Conservation (phyloP, 2,113 vertebrate genomes). For the Parus major region DNA sequence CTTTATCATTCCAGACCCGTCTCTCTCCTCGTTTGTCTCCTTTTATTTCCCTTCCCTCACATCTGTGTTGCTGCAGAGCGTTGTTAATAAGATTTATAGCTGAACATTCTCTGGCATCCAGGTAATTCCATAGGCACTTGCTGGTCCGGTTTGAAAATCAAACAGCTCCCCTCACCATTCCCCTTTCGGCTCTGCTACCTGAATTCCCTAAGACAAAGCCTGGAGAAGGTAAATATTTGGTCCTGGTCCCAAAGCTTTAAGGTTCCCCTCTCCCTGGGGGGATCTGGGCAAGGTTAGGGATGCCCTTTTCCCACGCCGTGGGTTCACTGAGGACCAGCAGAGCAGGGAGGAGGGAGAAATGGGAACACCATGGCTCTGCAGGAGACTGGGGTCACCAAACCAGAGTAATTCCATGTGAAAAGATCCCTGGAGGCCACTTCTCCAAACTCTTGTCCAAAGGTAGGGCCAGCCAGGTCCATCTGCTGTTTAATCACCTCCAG, state of each 20-base stretch:
- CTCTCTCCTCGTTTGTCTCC: not conserved
- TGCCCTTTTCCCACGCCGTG: fast-evolving
- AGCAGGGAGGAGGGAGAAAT: not conserved
- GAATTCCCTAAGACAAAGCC: not conserved
- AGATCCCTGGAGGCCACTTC: not conserved
- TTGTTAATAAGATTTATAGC: not conserved
- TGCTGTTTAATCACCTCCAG: not conserved
- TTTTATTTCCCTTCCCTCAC: constrained; percentile 19
- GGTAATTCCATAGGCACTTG: not conserved
- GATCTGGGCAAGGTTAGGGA: not conserved
- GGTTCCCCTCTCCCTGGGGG: fast-evolving
- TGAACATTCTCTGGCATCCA: not conserved
- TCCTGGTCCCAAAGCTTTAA: not conserved
- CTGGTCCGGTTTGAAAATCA: not conserved
- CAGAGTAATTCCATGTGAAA: not conserved
- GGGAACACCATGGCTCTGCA: not conserved
- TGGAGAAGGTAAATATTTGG: constrained; percentile 3
- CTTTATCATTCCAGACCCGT: not conserved
- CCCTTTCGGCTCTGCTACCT: not conserved
- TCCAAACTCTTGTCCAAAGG: not conserved
- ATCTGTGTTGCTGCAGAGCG: not conserved
- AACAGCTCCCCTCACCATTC: not conserved
- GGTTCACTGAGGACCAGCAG: not conserved
- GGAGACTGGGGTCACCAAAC: not conserved
- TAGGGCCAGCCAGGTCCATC: not conserved